These are phyloP conservation scores for Plotosus lineatus DNA, from an alignment of 2,113 vertebrate genomes.

Conservation along the genomic window DNA sequence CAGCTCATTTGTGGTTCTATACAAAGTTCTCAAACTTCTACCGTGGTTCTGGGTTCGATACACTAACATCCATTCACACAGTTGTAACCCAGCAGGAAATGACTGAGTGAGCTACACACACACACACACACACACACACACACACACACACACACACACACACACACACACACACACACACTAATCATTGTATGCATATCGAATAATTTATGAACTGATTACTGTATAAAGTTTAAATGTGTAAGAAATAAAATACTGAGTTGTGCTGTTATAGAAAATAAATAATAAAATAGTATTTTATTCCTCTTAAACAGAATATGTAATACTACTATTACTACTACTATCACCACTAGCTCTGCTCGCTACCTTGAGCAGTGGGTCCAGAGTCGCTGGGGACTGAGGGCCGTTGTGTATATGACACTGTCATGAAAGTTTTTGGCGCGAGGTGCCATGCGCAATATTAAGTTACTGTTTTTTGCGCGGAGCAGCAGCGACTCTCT, in stretches of 20 bases:
- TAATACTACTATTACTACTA: too few species aligned
- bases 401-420: too few species aligned
- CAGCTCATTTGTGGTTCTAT: conserved; percentile 68
- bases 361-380: too few species aligned
- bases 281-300: too few species aligned
- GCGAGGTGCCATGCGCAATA: too few species aligned
- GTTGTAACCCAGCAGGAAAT: conserved; percentile 59
- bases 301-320: too few species aligned
- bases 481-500: too few species aligned
- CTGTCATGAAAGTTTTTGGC: too few species aligned
- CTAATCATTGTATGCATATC: not conserved
- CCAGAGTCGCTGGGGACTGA: too few species aligned
- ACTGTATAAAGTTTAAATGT: not conserved
- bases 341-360: too few species aligned
- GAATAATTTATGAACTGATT: not conserved
- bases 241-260: not conserved
- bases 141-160: conserved; percentile 11
- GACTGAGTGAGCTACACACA: conserved; percentile 63
- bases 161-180: not conserved
- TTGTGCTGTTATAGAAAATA: not conserved
- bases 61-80: conserved; percentile 63
- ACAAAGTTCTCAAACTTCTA: conserved; percentile 71
- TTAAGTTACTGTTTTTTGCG: too few species aligned
- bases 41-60: conserved; percentile 68
- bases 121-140: conserved; percentile 26